Evolutionary conservation across 2,113 vertebrate species (phyloP).

Genomic region (Mesoclemmys tuberculata): DNA sequence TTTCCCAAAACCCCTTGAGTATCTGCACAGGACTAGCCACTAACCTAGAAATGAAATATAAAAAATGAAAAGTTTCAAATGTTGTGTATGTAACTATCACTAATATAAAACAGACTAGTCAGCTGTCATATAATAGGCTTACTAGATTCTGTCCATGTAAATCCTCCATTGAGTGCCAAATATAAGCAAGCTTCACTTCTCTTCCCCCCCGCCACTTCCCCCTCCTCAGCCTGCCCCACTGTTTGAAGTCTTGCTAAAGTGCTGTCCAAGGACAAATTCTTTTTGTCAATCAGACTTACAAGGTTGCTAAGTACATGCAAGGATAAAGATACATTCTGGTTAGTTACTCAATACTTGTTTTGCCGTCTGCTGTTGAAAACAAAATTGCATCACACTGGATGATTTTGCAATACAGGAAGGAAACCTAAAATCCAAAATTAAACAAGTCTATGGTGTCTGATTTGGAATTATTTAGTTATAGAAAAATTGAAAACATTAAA

Average conservation of each 20-base stretch:
- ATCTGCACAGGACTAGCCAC: not conserved
- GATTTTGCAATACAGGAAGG: slow-evolving; percentile 77
- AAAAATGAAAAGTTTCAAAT: slow-evolving; percentile 36
- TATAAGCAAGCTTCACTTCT: not conserved
- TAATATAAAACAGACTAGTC: not conserved
- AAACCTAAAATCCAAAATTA: slow-evolving; percentile 68
- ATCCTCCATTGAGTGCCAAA: slow-evolving; percentile 25
- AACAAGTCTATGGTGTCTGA: slow-evolving; percentile 61
- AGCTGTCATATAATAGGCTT: not conserved
- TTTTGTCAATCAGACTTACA: slow-evolving; percentile 62
- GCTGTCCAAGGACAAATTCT: slow-evolving; percentile 61
- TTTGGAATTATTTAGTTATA: slow-evolving; percentile 27
- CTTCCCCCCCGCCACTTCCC: not conserved
- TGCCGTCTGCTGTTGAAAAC: slow-evolving; percentile 68
- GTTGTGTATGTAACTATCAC: not conserved
- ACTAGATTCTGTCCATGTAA: not conserved
- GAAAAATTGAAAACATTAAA: slow-evolving; percentile 50
- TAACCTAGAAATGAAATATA: not conserved
- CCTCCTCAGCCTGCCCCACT: not conserved
- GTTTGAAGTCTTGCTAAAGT: slow-evolving; percentile 59
- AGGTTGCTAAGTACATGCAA: slow-evolving; percentile 63
- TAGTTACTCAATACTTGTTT: slow-evolving; percentile 79
- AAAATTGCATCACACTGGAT: slow-evolving; percentile 67
- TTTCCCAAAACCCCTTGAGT: not conserved
- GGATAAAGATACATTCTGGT: slow-evolving; percentile 69